These are phyloP conservation scores for Xiphophorus hellerii DNA, from an alignment of 2,113 vertebrate genomes.

Conservation along the genomic window DNA sequence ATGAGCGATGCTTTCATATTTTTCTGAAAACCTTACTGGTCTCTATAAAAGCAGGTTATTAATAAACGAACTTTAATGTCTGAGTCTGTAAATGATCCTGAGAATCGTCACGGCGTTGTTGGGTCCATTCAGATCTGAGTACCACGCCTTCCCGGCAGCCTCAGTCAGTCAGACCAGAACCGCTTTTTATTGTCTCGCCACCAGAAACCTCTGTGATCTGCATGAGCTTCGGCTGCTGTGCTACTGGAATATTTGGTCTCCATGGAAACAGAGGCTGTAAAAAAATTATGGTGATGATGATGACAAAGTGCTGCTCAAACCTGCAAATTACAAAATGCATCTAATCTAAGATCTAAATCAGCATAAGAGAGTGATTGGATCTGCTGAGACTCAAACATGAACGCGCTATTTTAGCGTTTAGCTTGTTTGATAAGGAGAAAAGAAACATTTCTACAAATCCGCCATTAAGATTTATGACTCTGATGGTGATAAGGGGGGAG, in stretches of 20 bases:
- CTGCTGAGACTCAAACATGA: background rate
- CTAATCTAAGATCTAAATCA: background rate
- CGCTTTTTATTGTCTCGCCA: constrained; percentile 27
- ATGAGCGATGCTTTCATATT: background rate
- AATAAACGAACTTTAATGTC: background rate
- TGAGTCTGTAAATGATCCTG: background rate
- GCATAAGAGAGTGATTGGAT: background rate
- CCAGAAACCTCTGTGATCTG: constrained; percentile 23
- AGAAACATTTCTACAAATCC: background rate
- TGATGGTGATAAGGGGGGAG: background rate
- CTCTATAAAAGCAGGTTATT: background rate
- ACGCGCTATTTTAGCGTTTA: background rate
- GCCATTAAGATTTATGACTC: background rate
- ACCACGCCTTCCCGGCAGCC: background rate
- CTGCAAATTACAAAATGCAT: constrained; percentile 10
- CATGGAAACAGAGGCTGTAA: constrained; percentile 71
- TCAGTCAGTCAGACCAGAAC: background rate
- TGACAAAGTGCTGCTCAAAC: constrained; percentile 36
- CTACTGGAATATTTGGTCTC: constrained; percentile 53
- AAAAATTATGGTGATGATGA: background rate
- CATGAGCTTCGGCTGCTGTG: constrained; percentile 28
- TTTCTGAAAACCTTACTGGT: background rate
- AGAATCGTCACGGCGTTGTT: background rate
- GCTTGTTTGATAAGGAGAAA: background rate
- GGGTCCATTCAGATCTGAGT: background rate